These are phyloP conservation scores for Bothrops jararaca DNA, from an alignment of 2,113 vertebrate species.

Conservation along the genomic window DNA sequence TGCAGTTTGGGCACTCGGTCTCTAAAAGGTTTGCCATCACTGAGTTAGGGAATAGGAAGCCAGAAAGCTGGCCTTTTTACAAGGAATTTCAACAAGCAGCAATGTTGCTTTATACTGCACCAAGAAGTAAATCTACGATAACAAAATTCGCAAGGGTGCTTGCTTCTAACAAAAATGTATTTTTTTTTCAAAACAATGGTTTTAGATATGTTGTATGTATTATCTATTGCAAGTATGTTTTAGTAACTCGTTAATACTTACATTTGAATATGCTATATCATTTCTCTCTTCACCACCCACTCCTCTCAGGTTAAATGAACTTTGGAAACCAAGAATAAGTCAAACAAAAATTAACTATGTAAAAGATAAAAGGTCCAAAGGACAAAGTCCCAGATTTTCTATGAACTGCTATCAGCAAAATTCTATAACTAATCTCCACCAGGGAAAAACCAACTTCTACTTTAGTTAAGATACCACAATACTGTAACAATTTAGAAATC, in stretches of 20 bases:
- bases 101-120: background rate
- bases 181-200: background rate
- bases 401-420: background rate
- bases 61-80: background rate
- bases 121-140: background rate
- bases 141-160: background rate
- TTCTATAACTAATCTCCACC: background rate
- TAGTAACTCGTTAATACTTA: background rate
- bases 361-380: slow-evolving; percentile 6
- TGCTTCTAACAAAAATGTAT: background rate
- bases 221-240: background rate
- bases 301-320: background rate
- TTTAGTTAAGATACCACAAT: background rate
- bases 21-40: no score
- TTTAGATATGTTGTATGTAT: background rate
- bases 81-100: background rate
- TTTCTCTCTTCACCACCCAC: background rate
- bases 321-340: slow-evolving; percentile 12
- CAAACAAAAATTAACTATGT: slow-evolving; percentile 16
- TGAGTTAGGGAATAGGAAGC: background rate
- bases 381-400: slow-evolving; percentile 7
- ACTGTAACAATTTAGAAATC: background rate
- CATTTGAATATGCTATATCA: background rate
- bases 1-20: no score
- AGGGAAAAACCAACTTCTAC: background rate